Conservation (phyloP, 2,797 vertebrate species). For the Poecilia gillii region DNA sequence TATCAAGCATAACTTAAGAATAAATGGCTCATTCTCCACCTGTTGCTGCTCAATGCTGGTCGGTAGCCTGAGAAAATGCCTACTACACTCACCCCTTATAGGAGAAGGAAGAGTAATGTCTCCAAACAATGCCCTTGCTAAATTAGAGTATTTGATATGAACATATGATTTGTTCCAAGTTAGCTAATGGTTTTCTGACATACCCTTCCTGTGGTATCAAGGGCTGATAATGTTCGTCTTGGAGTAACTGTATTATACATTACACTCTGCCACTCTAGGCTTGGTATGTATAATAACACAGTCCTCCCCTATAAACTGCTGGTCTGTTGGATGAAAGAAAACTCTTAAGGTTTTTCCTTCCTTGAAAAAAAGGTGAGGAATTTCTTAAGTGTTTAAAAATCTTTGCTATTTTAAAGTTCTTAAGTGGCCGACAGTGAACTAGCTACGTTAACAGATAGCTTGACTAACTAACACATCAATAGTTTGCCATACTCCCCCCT, state of each 20-base stretch:
- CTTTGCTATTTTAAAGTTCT: neutral
- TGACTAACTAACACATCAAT: neutral
- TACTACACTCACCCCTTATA: neutral
- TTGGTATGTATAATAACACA: neutral
- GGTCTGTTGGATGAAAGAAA: neutral
- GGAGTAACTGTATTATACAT: neutral
- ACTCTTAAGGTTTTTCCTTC: neutral
- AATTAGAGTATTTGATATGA: neutral
- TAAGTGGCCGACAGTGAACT: neutral
- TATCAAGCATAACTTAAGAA: neutral
- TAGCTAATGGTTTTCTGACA: neutral
- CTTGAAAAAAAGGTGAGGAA: neutral
- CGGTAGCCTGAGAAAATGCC: neutral
- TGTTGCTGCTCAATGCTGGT: neutral
- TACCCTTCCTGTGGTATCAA: neutral
- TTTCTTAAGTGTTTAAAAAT: neutral
- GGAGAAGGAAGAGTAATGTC: neutral
- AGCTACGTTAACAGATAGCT: neutral
- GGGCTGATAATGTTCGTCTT: neutral
- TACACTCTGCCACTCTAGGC: too few species aligned
- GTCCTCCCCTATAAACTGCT: neutral
- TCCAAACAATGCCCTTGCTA: neutral
- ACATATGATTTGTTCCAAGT: neutral
- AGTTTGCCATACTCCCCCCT: neutral
- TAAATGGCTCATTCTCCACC: neutral